A percentile compares a stretch with the other conserved stretches of the same genome.
These are phyloP conservation scores for Maconellicoccus hirsutus DNA, from an alignment of 1,140 invertebrate genomes.

Conservation along the genomic window DNA sequence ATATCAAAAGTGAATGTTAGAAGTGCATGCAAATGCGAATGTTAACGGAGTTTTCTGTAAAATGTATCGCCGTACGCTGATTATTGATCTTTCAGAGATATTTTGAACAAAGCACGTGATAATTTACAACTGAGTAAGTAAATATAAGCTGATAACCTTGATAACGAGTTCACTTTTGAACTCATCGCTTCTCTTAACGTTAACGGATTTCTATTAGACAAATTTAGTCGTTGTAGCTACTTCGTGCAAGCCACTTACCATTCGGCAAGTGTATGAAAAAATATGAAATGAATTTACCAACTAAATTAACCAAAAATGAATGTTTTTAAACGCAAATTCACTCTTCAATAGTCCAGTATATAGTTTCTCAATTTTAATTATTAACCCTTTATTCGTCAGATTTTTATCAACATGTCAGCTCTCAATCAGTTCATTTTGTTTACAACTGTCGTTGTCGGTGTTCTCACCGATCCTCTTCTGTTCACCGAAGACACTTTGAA, in stretches of 20 bases:
- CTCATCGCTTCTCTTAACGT: background rate
- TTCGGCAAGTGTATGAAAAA: background rate
- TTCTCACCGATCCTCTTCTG: background rate
- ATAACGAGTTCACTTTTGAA: background rate
- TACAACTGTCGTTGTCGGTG: background rate
- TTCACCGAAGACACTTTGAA: background rate
- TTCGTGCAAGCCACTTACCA: background rate
- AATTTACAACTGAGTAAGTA: background rate
- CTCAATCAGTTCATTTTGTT: background rate
- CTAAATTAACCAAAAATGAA: background rate
- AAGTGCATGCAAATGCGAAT: too few relatives aligned
- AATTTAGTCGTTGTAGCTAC: background rate
- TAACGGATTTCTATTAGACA: background rate
- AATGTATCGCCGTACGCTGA: too few relatives aligned
- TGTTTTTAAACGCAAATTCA: background rate
- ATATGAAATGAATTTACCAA: background rate
- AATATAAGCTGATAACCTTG: background rate
- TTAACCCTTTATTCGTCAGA: background rate
- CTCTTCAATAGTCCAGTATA: background rate
- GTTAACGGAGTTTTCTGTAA: too few relatives aligned
- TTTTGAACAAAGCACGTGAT: background rate
- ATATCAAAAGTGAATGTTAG: too few relatives aligned
- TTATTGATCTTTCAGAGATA: too few relatives aligned
- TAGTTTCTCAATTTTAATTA: background rate
- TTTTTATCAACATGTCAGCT: background rate